These are phyloP conservation scores for Crotalus horridus DNA, from an alignment of 2,113 vertebrate species.

Conservation along the genomic window DNA sequence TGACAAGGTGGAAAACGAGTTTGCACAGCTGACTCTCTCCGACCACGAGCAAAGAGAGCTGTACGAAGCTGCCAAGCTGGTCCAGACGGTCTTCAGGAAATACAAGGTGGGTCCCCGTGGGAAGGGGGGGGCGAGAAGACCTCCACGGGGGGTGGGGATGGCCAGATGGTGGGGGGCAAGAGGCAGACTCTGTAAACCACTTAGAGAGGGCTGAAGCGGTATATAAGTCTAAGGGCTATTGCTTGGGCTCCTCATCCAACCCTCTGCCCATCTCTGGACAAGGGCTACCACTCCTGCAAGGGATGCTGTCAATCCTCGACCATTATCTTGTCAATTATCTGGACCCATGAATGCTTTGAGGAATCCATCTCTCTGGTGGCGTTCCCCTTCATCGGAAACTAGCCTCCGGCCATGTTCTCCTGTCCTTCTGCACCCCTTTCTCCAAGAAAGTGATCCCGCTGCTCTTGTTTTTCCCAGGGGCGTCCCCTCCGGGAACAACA, in stretches of 20 bases:
- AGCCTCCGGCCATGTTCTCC: not conserved
- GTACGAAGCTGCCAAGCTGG: constrained; percentile 94
- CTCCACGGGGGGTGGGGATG: rapidly evolving
- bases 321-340: too few species aligned
- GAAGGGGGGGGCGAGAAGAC: not conserved
- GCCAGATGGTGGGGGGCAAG: not conserved
- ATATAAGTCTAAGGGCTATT: not conserved
- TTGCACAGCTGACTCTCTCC: constrained; percentile 95
- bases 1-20: constrained; percentile 91
- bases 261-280: too few species aligned
- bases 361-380: not conserved
- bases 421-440: not conserved
- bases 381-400: not conserved
- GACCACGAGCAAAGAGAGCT: constrained; percentile 97
- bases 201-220: not conserved
- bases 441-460: not conserved
- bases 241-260: too few species aligned
- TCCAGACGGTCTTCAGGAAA: constrained; percentile 98
- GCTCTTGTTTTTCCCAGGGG: constrained; percentile 68
- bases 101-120: constrained; percentile 83
- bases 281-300: too few species aligned
- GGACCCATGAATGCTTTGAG: not conserved
- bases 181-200: not conserved
- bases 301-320: too few species aligned
- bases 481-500: constrained; percentile 94